phyloP scores from a whole-genome alignment of 2,113 vertebrate genomes.

The Neolamprologus tretocephalus region DNA sequence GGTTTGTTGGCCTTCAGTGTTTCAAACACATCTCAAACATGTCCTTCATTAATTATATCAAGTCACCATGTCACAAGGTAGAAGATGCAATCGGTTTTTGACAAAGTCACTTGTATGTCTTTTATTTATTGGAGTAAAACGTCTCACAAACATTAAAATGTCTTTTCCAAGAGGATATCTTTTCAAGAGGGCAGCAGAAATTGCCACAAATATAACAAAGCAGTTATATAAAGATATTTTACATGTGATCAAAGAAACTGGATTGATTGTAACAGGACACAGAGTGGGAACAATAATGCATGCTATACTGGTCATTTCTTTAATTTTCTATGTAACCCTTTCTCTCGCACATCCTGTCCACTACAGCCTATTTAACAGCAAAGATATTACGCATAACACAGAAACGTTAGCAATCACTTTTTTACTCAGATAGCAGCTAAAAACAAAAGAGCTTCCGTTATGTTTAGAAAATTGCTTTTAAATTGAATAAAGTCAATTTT shows the following conservation, averaged over 20 bases:
- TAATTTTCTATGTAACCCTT: neutral
- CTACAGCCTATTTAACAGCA: neutral
- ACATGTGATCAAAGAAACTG: neutral
- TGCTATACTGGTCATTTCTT: neutral
- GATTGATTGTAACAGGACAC: neutral
- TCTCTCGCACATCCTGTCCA: neutral
- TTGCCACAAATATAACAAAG: neutral
- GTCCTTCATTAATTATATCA: neutral
- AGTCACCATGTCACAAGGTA: neutral
- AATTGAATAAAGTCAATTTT: neutral
- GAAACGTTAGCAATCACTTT: neutral
- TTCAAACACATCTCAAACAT: neutral
- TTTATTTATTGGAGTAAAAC: neutral
- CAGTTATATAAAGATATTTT: neutral
- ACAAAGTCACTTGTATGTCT: neutral
- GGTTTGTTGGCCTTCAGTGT: neutral
- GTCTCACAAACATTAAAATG: neutral
- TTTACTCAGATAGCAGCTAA: neutral
- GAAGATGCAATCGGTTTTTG: neutral
- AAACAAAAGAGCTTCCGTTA: neutral
- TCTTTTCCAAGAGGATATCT: neutral
- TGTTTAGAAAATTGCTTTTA: neutral
- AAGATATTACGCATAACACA: neutral
- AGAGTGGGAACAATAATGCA: neutral
- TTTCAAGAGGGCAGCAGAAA: neutral